Evolutionary conservation across 2,113 vertebrate species (phyloP).

Genomic region (Tachysurus vachellii): DNA sequence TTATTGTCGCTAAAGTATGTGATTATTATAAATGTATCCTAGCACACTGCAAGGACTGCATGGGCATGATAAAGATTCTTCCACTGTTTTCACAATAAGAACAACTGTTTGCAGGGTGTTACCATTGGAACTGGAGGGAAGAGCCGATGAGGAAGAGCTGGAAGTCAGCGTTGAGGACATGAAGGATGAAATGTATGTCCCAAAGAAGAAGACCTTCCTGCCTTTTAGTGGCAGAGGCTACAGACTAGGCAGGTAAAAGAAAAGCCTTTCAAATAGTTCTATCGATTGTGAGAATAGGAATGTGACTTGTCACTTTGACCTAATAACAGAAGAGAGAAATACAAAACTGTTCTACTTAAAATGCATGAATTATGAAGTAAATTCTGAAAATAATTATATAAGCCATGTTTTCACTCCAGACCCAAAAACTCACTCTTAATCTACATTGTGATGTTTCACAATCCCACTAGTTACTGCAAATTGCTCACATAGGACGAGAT

Average conservation of each 20-base stretch:
- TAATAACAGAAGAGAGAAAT: background rate
- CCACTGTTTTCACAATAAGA: background rate
- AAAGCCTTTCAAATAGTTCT: background rate
- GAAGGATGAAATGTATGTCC: conserved; percentile 83
- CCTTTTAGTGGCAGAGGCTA: conserved; percentile 90
- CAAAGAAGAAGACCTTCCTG: conserved; percentile 82
- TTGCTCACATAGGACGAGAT: background rate
- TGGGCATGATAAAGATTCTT: background rate
- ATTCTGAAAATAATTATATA: background rate
- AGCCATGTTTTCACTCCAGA: background rate
- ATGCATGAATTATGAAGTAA: background rate
- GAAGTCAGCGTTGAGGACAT: conserved; percentile 91
- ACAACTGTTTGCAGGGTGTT: conserved; percentile 78
- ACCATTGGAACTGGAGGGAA: conserved; percentile 81
- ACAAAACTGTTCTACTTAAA: background rate
- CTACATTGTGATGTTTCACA: background rate
- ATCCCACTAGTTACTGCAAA: background rate
- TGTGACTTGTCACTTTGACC: too few species aligned
- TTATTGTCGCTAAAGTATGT: background rate
- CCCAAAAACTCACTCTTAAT: background rate
- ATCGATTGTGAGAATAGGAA: background rate
- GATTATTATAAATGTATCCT: background rate
- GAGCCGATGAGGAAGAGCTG: conserved; percentile 86
- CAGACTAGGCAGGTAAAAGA: conserved; percentile 87
- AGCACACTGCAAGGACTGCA: background rate